Conservation (phyloP, 2,113 vertebrate genomes). For the Chionodraco myersi region DNA sequence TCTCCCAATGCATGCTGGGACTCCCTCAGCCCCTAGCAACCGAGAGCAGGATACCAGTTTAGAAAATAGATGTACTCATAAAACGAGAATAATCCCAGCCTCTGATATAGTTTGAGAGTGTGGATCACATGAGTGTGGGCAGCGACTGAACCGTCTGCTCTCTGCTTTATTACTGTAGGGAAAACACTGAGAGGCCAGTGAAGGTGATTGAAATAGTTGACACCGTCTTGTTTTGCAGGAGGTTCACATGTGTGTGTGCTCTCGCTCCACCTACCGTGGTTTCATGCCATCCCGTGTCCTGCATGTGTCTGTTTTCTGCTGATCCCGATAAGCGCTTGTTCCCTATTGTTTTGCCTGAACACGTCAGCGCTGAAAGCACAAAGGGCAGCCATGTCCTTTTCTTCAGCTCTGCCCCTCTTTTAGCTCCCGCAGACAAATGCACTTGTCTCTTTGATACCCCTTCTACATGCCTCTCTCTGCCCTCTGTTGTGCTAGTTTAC, state of each 20-base stretch:
- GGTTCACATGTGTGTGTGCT: conserved; percentile 1
- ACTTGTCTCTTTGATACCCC: conserved; percentile 37
- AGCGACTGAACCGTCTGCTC: conserved; percentile 29
- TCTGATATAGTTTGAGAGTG: conserved; percentile 17
- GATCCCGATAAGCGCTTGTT: conserved; percentile 27
- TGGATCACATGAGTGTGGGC: conserved; percentile 49
- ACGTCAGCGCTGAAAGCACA: conserved; percentile 44
- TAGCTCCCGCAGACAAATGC: conserved; percentile 34
- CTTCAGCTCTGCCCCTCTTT: conserved; percentile 40
- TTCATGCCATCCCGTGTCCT: conserved; percentile 10
- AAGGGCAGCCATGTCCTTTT: conserved; percentile 46
- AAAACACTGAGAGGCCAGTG: conserved; percentile 31
- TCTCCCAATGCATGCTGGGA: conserved; percentile 16
- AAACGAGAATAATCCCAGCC: conserved; percentile 25
- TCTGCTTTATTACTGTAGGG: conserved; percentile 29
- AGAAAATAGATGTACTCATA: conserved; percentile 8
- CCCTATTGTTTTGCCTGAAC: conserved; percentile 37
- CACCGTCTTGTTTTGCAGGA: conserved; percentile 21
- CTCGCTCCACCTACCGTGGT: conserved; percentile 24
- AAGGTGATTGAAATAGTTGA: conserved; percentile 43
- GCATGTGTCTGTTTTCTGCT: conserved; percentile 33
- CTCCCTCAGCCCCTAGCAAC: background rate
- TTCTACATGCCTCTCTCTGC: conserved; percentile 14
- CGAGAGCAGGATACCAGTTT: conserved; percentile 6
- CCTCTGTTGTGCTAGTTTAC: conserved; percentile 32